Conservation (phyloP, 2,113 vertebrate species). For the Syrrhaptes paradoxus region DNA sequence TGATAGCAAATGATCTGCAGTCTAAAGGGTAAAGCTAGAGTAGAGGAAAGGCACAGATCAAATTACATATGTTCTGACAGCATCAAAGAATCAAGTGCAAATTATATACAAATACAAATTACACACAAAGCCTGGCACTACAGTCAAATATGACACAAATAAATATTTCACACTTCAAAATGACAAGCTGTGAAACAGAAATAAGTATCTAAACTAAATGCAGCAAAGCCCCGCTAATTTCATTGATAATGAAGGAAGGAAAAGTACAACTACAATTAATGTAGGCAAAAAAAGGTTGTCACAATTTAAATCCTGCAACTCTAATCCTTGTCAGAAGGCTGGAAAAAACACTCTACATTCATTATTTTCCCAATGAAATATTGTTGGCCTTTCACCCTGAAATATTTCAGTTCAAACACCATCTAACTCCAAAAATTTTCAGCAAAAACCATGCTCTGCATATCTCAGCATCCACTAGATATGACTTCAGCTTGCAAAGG, state of each 20-base stretch:
- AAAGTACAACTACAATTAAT: not conserved
- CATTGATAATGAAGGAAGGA: not conserved
- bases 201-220: not conserved
- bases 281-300: not conserved
- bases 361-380: not conserved
- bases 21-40: not conserved
- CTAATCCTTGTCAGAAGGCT: not conserved
- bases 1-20: not conserved
- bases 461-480: not conserved
- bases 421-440: not conserved
- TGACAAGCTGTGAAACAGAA: not conserved
- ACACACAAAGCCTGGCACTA: not conserved
- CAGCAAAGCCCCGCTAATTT: not conserved
- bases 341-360: not conserved
- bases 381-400: not conserved
- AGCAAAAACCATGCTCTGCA: not conserved
- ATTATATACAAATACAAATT: not conserved
- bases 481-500: not conserved
- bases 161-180: not conserved
- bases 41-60: not conserved
- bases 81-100: not conserved
- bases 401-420: not conserved
- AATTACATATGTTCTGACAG: not conserved
- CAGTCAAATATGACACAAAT: not conserved
- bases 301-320: not conserved